A percentile compares a stretch with the other conserved stretches of the same genome.
phyloP scores from a whole-genome alignment of 2,797 vertebrate species.

The Discoglossus pictus region DNA sequence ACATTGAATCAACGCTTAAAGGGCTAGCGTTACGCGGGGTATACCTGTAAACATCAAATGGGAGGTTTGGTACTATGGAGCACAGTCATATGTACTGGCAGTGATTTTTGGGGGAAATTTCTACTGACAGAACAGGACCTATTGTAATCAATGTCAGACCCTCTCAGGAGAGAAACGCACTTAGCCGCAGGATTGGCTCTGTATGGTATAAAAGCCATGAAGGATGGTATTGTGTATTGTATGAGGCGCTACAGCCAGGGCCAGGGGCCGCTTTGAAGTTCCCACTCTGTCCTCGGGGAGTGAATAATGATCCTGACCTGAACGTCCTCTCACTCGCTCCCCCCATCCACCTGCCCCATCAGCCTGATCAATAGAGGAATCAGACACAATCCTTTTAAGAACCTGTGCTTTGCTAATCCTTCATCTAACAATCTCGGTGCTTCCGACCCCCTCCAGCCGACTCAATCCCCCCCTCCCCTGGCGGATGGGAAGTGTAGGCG shows the following conservation, averaged over 20 bases:
- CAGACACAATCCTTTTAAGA: constrained; percentile 46
- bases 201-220: no score
- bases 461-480: neutral
- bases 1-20: no score
- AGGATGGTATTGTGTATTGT: no score
- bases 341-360: constrained; percentile 28
- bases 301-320: constrained; percentile 32
- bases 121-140: no score
- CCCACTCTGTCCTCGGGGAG: constrained; percentile 5
- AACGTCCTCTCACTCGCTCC: constrained; percentile 13
- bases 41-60: no score
- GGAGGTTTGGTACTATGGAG: no score
- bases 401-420: constrained; percentile 27
- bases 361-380: constrained; percentile 44
- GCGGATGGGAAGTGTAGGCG: neutral
- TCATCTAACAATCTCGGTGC: constrained; percentile 28
- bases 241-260: constrained; percentile 1
- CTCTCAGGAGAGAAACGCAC: no score
- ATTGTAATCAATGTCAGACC: no score
- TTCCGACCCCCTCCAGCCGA: neutral
- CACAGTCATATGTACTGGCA: no score
- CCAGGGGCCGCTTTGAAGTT: constrained; percentile 26
- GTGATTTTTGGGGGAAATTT: no score
- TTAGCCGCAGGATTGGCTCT: no score
- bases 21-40: no score